phyloP scores from a whole-genome alignment of 1,140 invertebrate genomes.

The Cyrtorhinus lividipennis region DNA sequence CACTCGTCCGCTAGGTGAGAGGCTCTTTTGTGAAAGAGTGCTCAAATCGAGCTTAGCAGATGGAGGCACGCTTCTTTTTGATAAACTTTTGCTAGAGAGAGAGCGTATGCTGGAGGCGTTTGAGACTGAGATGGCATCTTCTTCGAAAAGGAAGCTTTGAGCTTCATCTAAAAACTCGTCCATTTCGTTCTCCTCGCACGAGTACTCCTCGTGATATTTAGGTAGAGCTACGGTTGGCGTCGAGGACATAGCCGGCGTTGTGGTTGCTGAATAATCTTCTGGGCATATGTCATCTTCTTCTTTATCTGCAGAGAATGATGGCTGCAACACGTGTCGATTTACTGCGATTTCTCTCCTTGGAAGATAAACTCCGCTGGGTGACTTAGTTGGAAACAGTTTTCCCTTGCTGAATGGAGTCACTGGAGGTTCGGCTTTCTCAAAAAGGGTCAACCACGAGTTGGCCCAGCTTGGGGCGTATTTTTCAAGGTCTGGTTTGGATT shows the following conservation, averaged over 20 bases:
- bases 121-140: no score
- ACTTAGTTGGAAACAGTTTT: neutral
- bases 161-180: no score
- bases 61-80: no score
- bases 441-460: neutral
- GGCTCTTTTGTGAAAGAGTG: no score
- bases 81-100: no score
- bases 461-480: slow-evolving; percentile 2
- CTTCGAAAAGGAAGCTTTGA: no score
- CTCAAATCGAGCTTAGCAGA: no score
- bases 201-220: no score
- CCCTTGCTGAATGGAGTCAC: neutral
- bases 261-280: neutral
- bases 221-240: no score
- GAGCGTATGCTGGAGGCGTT: no score
- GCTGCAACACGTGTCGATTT: neutral
- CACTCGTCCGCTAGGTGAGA: no score
- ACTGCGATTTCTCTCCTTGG: slow-evolving; percentile 4
- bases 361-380: neutral
- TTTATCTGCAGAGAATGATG: neutral
- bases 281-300: neutral
- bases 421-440: neutral
- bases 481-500: neutral
- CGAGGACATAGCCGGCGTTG: neutral
- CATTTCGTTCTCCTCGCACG: no score